Percentiles rank a stretch among this genome's conserved stretches.
These are phyloP conservation scores for Oreochromis spilurus DNA, from an alignment of 2,113 vertebrate genomes.

Conservation along the genomic window DNA sequence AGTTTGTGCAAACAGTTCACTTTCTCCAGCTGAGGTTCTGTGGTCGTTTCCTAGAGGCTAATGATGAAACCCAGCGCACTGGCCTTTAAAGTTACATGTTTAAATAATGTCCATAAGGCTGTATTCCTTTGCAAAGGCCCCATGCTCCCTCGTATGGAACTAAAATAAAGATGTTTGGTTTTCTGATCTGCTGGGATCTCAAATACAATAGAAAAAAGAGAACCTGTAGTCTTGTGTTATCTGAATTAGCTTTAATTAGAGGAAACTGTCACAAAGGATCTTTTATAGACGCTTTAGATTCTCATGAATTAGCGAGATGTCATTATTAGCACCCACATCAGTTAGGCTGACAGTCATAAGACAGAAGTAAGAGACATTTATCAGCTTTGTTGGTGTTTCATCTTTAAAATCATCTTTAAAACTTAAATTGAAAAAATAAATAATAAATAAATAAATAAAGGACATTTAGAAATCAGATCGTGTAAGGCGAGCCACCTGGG, in stretches of 20 bases:
- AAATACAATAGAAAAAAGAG: constrained; percentile 1
- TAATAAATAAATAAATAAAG: neutral
- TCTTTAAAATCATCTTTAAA: neutral
- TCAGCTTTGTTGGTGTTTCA: neutral
- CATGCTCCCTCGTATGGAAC: constrained; percentile 33
- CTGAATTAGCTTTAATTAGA: neutral
- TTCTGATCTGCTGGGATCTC: constrained; percentile 3
- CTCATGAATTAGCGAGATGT: neutral
- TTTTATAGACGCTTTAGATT: neutral
- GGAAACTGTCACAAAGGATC: neutral
- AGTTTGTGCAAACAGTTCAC: constrained; percentile 50
- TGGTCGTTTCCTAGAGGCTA: constrained; percentile 51
- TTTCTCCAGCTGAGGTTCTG: constrained; percentile 48
- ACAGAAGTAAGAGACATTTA: neutral
- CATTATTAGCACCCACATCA: neutral
- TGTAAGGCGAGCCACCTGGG: constrained; percentile 60
- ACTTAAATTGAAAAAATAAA: neutral
- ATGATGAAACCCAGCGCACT: constrained; percentile 57
- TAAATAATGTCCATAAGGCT: constrained; percentile 42
- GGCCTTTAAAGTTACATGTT: constrained; percentile 45
- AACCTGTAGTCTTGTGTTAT: neutral
- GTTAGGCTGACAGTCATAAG: neutral
- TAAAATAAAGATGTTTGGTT: constrained; percentile 37
- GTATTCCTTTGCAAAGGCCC: constrained; percentile 28
- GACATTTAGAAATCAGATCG: constrained; percentile 32